Evolutionary conservation across 2,113 vertebrate species (phyloP).

Genomic region (Nanorana parkeri): DNA sequence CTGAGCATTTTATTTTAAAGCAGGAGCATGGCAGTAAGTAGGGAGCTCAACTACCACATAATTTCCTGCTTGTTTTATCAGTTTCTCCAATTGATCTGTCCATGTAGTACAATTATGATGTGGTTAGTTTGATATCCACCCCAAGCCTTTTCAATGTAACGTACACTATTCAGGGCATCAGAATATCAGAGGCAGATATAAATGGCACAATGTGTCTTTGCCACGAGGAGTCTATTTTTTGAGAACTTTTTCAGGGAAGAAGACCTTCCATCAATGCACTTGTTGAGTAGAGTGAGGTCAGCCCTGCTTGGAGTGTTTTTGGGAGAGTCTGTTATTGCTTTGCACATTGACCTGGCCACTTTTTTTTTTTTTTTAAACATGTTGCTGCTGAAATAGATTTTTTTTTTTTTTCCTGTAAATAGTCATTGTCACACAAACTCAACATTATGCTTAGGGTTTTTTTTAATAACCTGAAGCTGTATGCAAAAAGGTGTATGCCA

Average conservation of each 20-base stretch:
- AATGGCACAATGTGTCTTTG: neutral
- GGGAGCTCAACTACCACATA: neutral
- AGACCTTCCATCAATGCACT: neutral
- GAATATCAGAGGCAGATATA: too few relatives aligned
- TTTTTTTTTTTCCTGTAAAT: conserved; percentile 11
- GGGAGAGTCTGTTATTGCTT: conserved; percentile 17
- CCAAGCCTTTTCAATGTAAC: neutral
- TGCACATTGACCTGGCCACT: conserved; percentile 38
- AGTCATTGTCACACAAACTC: neutral
- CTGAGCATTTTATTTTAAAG: neutral
- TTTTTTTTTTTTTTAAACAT: conserved; percentile 4
- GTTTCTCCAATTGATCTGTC: neutral
- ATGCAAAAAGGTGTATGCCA: neutral
- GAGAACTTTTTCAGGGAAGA: neutral
- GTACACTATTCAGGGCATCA: neutral
- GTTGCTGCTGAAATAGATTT: conserved; percentile 30
- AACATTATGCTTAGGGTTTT: neutral
- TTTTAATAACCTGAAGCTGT: neutral
- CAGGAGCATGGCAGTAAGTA: too few relatives aligned
- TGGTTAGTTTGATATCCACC: neutral
- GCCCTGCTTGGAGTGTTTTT: conserved; percentile 6
- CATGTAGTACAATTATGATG: neutral
- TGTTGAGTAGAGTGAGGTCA: neutral
- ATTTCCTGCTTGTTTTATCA: too few relatives aligned
- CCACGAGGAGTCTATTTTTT: conserved; percentile 2